Percentiles rank a stretch among this genome's conserved stretches.
phyloP scores from a whole-genome alignment of 2,113 vertebrate genomes.

The Bos taurus region ARS-UCD2.0 NC_037345.1:24374001-24374500 shows the following conservation, averaged over 20 bases:
- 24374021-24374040: background rate
- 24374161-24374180: background rate
- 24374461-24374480: constrained; percentile 42
- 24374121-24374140: background rate
- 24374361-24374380: constrained; percentile 72
- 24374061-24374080: fast-evolving
- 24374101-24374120: background rate
- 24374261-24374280: constrained; percentile 66
- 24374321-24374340: constrained; percentile 67
- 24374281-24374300: constrained; percentile 42
- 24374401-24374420: constrained; percentile 50
- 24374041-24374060: background rate
- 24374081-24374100: background rate
- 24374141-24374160: background rate
- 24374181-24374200: background rate
- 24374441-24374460: background rate
- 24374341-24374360: constrained; percentile 74
- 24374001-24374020: background rate
- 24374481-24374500: constrained; percentile 17
- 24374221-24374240: constrained; percentile 53
- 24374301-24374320: constrained; percentile 28
- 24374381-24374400: constrained; percentile 55
- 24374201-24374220: background rate
- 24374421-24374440: background rate
- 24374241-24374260: constrained; percentile 67